These are phyloP conservation scores for Apodemia zela DNA, from an alignment of 2,888 invertebrate species.

Conservation along the genomic window DNA sequence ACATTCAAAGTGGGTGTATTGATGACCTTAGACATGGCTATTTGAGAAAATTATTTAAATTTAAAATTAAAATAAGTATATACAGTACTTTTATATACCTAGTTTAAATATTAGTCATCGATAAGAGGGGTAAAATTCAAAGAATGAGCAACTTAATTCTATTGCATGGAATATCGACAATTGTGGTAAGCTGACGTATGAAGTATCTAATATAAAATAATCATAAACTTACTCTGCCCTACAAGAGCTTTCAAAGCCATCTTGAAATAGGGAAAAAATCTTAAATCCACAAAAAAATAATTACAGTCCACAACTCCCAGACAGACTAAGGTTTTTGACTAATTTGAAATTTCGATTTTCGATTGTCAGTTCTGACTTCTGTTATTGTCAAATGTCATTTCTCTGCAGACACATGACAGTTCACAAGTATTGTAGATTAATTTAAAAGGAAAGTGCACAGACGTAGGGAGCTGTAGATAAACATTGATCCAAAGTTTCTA, in stretches of 20 bases:
- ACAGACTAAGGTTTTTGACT: not conserved
- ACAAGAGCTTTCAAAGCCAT: conserved; percentile 94
- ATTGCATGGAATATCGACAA: not conserved
- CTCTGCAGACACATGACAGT: not conserved
- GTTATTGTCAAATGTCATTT: not conserved
- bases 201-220: conserved; percentile 29
- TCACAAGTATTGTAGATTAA: not conserved
- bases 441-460: too few relatives aligned
- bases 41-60: not conserved
- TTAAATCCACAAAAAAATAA: not conserved
- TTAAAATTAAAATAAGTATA: not conserved
- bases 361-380: not conserved
- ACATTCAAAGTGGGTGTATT: not conserved
- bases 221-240: conserved; percentile 89
- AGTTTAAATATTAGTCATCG: conserved; percentile 32
- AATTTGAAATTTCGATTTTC: not conserved
- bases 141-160: not conserved
- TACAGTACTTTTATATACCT: not conserved
- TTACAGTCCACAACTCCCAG: not conserved
- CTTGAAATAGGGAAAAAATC: conserved; percentile 52
- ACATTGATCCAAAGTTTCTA: too few relatives aligned
- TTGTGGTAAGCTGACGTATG: not conserved
- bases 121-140: conserved; percentile 19
- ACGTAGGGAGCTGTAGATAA: too few relatives aligned
- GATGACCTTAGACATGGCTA: not conserved